phyloP scores from a whole-genome alignment of 2,888 invertebrate genomes.

The Volucella zonaria region DNA sequence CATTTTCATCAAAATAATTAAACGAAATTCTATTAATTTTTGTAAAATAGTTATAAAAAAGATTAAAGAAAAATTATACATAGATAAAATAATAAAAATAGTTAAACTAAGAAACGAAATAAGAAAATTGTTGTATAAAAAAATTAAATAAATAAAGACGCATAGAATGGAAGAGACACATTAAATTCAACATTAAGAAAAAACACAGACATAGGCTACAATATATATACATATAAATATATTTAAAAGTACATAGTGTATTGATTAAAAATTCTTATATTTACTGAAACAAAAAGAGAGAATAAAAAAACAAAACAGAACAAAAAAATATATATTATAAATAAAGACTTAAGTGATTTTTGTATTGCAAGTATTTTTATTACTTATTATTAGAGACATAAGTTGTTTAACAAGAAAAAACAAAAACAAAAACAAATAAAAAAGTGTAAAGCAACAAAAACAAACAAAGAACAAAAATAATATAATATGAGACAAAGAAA shows the following conservation, averaged over 20 bases:
- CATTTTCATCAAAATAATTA: constrained; percentile 15
- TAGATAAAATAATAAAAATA: constrained; percentile 25
- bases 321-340: constrained; percentile 39
- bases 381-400: constrained; percentile 67
- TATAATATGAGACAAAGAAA: constrained; percentile 44
- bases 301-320: constrained; percentile 20
- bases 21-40: constrained; percentile 34
- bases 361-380: constrained; percentile 75
- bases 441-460: constrained; percentile 51
- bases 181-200: constrained; percentile 38
- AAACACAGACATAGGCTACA: constrained; percentile 35
- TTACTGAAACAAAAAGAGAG: constrained; percentile 58
- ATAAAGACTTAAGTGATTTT: constrained; percentile 75
- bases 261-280: constrained; percentile 63
- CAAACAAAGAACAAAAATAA: constrained; percentile 58
- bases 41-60: constrained; percentile 33
- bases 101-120: constrained; percentile 27
- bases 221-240: constrained; percentile 44
- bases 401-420: constrained; percentile 70
- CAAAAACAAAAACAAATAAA: constrained; percentile 53
- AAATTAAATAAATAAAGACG: constrained; percentile 10
- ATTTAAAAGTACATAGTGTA: constrained; percentile 52
- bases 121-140: constrained; percentile 27
- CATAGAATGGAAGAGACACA: constrained; percentile 23
- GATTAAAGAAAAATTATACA: constrained; percentile 11